Base-by-base conservation (phyloP, 2,113 vertebrate species). In the Cavia aperea region DNA sequence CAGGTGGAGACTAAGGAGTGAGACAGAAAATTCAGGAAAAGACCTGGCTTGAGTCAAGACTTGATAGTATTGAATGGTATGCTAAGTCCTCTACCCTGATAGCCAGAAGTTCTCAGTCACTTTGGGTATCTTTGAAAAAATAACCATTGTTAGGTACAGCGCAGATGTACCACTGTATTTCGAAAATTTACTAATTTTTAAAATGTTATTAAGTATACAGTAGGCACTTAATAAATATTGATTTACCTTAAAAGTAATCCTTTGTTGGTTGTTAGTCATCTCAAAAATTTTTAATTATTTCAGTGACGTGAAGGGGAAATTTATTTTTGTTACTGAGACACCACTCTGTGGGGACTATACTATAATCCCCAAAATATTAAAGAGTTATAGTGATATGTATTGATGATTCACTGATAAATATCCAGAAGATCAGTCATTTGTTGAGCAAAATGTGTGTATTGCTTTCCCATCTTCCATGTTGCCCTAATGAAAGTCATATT, bases 271-370 rank as follows among this genome's bases (percentile, higher is more conserved):
- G 16, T 54, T 54, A 54, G 7, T 62, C 19, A 86, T 24, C n/a
- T 83, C 11, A 92, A 10, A 51, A 90, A 89, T 77, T 85, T 73
- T 81, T 77, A 94, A 16, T 81, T 92, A 77, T 86, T 88, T 90
- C 19, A 84, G 10, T 77, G 10, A 70, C 72, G 2, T 86, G 1
- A 92, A 86, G 19, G 4, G 5, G 51, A 72, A 36, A 3, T 73
- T 65, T 88, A 58, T 85, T 86, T 91, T 63, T 0, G 29, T 51
- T 56, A 66, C 33, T 77, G 43, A 81, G 75, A 86, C 63, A 12
- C 13, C 77, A 39, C 39, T 39, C 39, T 66, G 58, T 89, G 49
- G 84, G 8, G 9, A 39, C 77, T 43, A 4, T 36, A 65, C 10
- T 66, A 85, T 14, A 87, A 39, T 85, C 46, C 9, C 13, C 81